A percentile compares a stretch with the other conserved stretches of the same genome.
Evolutionary conservation across 1,140 invertebrate species (phyloP).

Genomic region (Macrobrachium nipponense): DNA sequence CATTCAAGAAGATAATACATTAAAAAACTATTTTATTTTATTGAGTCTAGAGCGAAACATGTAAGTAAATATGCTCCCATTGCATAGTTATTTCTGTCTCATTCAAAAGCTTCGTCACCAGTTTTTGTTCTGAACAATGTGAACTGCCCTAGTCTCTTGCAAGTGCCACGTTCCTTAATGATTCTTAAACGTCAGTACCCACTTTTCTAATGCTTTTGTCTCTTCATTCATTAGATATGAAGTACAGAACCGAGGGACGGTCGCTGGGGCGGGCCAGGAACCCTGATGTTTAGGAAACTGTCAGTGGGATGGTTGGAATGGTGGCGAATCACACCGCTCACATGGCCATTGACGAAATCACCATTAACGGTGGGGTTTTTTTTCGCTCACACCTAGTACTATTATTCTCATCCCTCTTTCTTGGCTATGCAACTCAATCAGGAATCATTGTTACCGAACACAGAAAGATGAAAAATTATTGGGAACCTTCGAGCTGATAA

Average conservation of each 20-base stretch:
- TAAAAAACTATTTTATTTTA: too few species aligned
- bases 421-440: too few species aligned
- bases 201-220: neutral
- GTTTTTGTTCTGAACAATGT: too few species aligned
- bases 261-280: constrained; percentile 24
- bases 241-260: constrained; percentile 20
- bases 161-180: neutral
- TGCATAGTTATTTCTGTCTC: too few species aligned
- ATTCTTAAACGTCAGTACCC: neutral
- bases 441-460: neutral
- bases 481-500: too few species aligned
- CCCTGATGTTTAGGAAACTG: constrained; percentile 24
- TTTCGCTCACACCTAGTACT: neutral
- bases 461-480: too few species aligned
- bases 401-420: too few species aligned
- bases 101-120: too few species aligned
- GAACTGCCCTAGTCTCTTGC: too few species aligned
- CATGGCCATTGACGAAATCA: constrained; percentile 29
- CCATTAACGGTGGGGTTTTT: constrained; percentile 21
- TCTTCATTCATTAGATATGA: neutral
- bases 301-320: constrained; percentile 28
- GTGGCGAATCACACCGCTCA: constrained; percentile 24
- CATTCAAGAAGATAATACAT: too few species aligned
- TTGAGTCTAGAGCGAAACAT: too few species aligned
- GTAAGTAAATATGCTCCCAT: too few species aligned